Evolutionary conservation across 2,113 vertebrate genomes (phyloP).

Genomic region (Fulica atra): DNA sequence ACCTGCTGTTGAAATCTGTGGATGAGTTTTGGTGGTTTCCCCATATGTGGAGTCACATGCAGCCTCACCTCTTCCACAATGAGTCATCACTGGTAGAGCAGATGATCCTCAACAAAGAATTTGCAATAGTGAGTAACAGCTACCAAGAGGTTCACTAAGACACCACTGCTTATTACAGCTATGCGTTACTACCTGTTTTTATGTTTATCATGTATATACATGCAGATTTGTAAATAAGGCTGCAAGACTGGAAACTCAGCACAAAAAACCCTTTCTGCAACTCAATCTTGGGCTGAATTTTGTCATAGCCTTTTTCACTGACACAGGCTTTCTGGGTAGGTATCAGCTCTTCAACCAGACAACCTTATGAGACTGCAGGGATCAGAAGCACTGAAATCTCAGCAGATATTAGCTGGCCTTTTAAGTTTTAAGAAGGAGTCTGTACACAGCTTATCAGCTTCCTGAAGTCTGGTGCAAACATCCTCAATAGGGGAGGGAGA

Average conservation of each 20-base stretch:
- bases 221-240: neutral
- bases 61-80: conserved; percentile 97
- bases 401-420: neutral
- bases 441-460: neutral
- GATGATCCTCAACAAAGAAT: conserved; percentile 99
- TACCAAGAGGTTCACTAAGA: neutral
- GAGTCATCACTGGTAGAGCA: conserved; percentile 94
- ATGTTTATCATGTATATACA: neutral
- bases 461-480: neutral
- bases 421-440: neutral
- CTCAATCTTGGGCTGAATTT: neutral
- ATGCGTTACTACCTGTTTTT: neutral
- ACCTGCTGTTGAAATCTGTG: conserved; percentile 87
- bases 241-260: neutral
- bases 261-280: neutral
- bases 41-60: conserved; percentile 99
- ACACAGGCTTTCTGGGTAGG: neutral
- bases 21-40: conserved; percentile 99
- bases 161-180: neutral
- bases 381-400: neutral
- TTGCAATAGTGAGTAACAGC: conserved; percentile 78
- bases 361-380: neutral
- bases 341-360: neutral
- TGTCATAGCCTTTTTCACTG: neutral
- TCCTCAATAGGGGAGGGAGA: neutral